Percentiles rank a stretch among this genome's conserved stretches.
Evolutionary conservation across 2,888 invertebrate species (phyloP).

Genomic region (Zygogramma bicolorata): DNA sequence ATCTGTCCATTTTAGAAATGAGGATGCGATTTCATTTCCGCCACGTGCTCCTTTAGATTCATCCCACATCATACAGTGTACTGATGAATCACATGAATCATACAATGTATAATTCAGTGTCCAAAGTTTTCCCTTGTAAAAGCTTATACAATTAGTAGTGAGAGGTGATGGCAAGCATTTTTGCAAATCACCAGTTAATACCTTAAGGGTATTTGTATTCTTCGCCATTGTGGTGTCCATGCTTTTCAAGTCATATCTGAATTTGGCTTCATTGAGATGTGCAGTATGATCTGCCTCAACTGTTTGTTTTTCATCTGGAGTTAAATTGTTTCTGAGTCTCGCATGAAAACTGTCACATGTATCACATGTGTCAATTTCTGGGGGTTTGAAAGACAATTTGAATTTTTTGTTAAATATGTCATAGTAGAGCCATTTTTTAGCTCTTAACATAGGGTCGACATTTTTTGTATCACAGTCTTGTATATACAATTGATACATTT

Average conservation of each 20-base stretch:
- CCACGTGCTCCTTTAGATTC: constrained; percentile 15
- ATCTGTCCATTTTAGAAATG: constrained; percentile 9
- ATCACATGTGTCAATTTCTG: constrained; percentile 20
- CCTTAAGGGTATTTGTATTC: constrained; percentile 12
- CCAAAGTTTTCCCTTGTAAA: constrained; percentile 23
- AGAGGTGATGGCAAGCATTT: constrained; percentile 20
- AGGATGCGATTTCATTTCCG: constrained; percentile 11
- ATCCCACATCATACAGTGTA: constrained; percentile 17
- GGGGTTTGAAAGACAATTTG: constrained; percentile 14
- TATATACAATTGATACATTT: constrained; percentile 17
- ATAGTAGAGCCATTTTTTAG: background rate
- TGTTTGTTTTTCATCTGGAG: constrained; percentile 14
- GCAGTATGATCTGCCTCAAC: constrained; percentile 15
- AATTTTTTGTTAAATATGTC: constrained; percentile 18
- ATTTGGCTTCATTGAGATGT: constrained; percentile 18
- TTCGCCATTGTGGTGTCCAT: constrained; percentile 16
- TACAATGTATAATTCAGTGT: constrained; percentile 18
- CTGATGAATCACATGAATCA: constrained; percentile 21
- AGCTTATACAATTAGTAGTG: constrained; percentile 20
- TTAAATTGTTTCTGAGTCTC: constrained; percentile 17
- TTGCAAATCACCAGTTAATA: background rate
- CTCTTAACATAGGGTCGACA: background rate
- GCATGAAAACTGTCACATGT: background rate
- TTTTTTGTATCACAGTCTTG: background rate
- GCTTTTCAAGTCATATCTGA: constrained; percentile 16